Evolutionary conservation across 1,140 invertebrate genomes (phyloP).

Genomic region (Drosophila burlai): DNA sequence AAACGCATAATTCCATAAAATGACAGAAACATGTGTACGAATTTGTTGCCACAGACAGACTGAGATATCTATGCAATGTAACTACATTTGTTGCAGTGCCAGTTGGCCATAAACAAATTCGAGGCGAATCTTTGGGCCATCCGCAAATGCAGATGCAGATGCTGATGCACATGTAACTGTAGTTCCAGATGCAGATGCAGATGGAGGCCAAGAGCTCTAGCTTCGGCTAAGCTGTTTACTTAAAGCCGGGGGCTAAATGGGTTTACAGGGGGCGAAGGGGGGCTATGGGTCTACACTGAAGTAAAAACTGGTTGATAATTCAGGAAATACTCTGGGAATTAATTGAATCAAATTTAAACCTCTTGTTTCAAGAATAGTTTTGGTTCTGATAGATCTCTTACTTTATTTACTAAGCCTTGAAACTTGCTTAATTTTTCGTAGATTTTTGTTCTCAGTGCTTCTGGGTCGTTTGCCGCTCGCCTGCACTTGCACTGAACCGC

Average conservation of each 20-base stretch:
- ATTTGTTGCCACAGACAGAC: slow-evolving; percentile 62
- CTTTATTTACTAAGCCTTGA: background rate
- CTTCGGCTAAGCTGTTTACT: slow-evolving; percentile 70
- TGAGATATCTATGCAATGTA: slow-evolving; percentile 51
- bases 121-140: slow-evolving; percentile 47
- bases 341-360: background rate
- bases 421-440: background rate
- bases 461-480: slow-evolving; percentile 66
- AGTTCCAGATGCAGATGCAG: slow-evolving; percentile 22
- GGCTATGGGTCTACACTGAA: background rate
- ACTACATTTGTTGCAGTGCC: slow-evolving; percentile 53
- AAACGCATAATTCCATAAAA: slow-evolving; percentile 76
- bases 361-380: background rate
- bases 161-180: slow-evolving; percentile 32
- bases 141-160: slow-evolving; percentile 29
- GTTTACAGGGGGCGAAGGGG: background rate
- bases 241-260: slow-evolving; percentile 50
- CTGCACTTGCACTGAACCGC: slow-evolving; percentile 47
- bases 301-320: background rate
- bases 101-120: slow-evolving; percentile 79
- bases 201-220: slow-evolving; percentile 25
- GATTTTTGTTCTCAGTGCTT: background rate
- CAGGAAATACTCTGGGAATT: background rate
- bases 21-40: slow-evolving; percentile 83
- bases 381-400: background rate